phyloP scores from a whole-genome alignment of 2,888 invertebrate species.

The Polydrusus pterygomalis region DNA sequence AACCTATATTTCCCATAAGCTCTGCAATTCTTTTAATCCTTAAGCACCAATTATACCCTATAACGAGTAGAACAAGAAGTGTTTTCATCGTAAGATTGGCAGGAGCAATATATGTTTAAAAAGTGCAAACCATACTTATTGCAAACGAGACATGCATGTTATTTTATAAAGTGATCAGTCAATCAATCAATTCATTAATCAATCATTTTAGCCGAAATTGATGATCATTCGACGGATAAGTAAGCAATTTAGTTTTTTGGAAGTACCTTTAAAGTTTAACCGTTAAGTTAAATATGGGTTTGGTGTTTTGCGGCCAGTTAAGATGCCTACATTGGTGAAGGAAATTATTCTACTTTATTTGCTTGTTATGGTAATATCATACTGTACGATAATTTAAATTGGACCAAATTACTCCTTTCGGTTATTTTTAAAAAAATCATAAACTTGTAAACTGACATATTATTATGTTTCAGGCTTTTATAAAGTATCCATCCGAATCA shows the following conservation, averaged over 20 bases:
- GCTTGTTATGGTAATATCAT: neutral
- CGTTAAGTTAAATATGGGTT: conserved; percentile 35
- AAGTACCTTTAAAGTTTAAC: conserved; percentile 21
- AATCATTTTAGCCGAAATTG: conserved; percentile 46
- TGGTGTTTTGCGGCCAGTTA: neutral
- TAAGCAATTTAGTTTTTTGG: conserved; percentile 42
- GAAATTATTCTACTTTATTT: neutral
- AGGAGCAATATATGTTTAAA: conserved; percentile 28
- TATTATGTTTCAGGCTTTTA: no score
- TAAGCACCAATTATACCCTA: conserved; percentile 12
- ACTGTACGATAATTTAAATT: no score
- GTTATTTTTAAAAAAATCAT: no score
- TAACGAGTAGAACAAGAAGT: neutral
- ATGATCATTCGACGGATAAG: conserved; percentile 49
- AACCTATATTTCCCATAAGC: conserved; percentile 9
- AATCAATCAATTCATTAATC: conserved; percentile 49
- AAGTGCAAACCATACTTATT: conserved; percentile 24
- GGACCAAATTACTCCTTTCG: no score
- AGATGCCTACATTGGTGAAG: neutral
- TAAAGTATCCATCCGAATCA: no score
- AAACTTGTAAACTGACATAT: no score
- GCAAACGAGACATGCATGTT: conserved; percentile 40
- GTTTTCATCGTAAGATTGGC: conserved; percentile 20
- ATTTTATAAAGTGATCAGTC: conserved; percentile 47
- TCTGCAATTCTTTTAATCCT: conserved; percentile 6